Conservation (phyloP, 2,797 vertebrate species). For the Chromobotia macracanthus region DNA sequence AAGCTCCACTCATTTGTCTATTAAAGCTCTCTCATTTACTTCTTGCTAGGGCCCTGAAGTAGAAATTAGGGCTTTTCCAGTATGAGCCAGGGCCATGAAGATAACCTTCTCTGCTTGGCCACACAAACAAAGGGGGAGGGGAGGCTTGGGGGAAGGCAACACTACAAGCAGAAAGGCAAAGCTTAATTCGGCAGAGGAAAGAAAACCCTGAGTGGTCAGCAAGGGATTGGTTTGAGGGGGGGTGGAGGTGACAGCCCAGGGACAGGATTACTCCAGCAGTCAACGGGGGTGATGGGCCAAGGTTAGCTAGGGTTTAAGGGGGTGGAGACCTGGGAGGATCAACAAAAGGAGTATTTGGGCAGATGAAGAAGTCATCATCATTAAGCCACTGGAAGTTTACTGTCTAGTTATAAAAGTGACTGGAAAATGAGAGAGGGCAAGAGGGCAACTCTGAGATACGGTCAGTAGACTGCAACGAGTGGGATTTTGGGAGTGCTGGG, state of each 20-base stretch:
- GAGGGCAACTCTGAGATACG: slow-evolving; percentile 65
- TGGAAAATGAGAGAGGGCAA: slow-evolving; percentile 75
- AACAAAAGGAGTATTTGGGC: slow-evolving; percentile 94
- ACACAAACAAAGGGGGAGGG: slow-evolving; percentile 78
- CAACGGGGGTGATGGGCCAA: slow-evolving; percentile 63
- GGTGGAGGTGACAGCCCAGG: slow-evolving; percentile 50
- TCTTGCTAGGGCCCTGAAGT: slow-evolving; percentile 90
- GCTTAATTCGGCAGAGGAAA: slow-evolving; percentile 35
- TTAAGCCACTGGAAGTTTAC: slow-evolving; percentile 88
- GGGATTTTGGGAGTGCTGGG: slow-evolving; percentile 36
- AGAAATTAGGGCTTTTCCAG: slow-evolving; percentile 83
- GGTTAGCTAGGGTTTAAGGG: slow-evolving; percentile 60
- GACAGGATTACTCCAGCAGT: slow-evolving; percentile 82
- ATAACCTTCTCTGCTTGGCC: slow-evolving; percentile 70
- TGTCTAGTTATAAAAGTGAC: slow-evolving; percentile 86
- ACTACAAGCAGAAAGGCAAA: slow-evolving; percentile 48
- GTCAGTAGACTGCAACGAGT: slow-evolving; percentile 41
- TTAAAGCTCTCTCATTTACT: slow-evolving; percentile 78
- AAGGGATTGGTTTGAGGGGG: slow-evolving; percentile 32
- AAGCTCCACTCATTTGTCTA: slow-evolving; percentile 86
- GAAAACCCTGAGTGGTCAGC: slow-evolving; percentile 51
- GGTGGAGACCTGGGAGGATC: slow-evolving; percentile 66
- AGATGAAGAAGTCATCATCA: slow-evolving; percentile 97
- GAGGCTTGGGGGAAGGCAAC: slow-evolving; percentile 61
- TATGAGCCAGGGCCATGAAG: slow-evolving; percentile 72